Evolutionary conservation across 2,113 vertebrate species (phyloP).

Genomic region (Rallus limicola): DNA sequence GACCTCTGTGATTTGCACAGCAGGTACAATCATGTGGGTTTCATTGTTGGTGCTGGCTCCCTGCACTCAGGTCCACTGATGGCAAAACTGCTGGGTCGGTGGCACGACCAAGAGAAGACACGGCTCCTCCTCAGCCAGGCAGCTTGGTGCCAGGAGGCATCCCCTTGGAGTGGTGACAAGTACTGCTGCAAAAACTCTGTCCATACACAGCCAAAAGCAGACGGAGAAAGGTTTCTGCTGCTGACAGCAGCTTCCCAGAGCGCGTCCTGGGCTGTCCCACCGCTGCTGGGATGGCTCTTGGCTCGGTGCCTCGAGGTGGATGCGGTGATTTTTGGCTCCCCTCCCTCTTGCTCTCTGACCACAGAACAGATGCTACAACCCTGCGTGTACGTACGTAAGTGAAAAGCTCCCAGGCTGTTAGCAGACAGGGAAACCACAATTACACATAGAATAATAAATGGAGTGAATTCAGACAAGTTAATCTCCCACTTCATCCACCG

Average conservation of each 20-base stretch:
- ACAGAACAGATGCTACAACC: not conserved
- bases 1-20: no score
- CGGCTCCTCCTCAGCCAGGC: not conserved
- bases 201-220: not conserved
- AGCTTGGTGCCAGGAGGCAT: not conserved
- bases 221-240: not conserved
- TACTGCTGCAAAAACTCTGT: accelerated
- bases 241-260: not conserved
- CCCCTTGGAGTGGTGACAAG: not conserved
- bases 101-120: not conserved
- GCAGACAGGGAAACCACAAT: conserved; percentile 31
- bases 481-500: conserved; percentile 38
- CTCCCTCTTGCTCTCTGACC: not conserved
- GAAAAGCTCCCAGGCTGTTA: not conserved
- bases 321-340: not conserved
- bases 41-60: accelerated
- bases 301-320: not conserved
- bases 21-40: not conserved
- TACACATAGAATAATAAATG: conserved; percentile 32
- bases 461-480: conserved; percentile 53
- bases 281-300: not conserved
- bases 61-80: not conserved
- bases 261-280: accelerated
- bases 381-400: accelerated
- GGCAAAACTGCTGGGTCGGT: not conserved